Evolutionary conservation across 2,888 invertebrate genomes (phyloP), one percentile per base, ranked within the genome.

Genomic region (Parochlus steinenii): DNA sequence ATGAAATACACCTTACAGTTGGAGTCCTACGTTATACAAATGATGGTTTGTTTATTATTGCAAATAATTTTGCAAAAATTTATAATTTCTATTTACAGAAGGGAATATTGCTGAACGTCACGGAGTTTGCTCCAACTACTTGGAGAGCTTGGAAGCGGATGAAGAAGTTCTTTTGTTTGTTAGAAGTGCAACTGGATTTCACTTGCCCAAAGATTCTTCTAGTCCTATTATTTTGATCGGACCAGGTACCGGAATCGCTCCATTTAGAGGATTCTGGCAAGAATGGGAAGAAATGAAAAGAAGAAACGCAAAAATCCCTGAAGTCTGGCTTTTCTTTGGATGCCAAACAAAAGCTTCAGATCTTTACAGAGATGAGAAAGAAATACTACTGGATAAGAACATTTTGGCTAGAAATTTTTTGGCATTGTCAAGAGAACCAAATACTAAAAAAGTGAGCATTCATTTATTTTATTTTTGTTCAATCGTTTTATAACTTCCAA

Each of bases 241-340:
- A 1, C 87, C 89, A 1, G 81, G 93, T 14, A 92, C 92, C 1
- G 92, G 93, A 3, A 86, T 93, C 33, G 92, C 92, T 1, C 92
- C 93, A 1, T 93, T 92, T 61, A 66, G 90, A 48, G 81, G 83
- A 14, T 92, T 92, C 54, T 92, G 90, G 92, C 85, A 89, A 52
- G 85, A 92, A 47, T 70, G 56, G 31, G 54, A 58, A 41, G 49
- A 54, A 30, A 40, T 48, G 15, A 52, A 50, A 23, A 49, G 51
- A 17, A 44, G 53, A 29, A 49, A 55, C 16, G 39, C 46, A 0
- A 39, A 47, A 12, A 37, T 58, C 39, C 57, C 59, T 1, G 65
- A 65, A 41, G 77, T 85, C 48, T 85, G 83, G 73, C 56, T 90
- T 16, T 89, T 89, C 61, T 89, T 89, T 47, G 90, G 90, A 8